phyloP scores from a whole-genome alignment of 2,888 invertebrate species.

The Perdita meconis region DNA sequence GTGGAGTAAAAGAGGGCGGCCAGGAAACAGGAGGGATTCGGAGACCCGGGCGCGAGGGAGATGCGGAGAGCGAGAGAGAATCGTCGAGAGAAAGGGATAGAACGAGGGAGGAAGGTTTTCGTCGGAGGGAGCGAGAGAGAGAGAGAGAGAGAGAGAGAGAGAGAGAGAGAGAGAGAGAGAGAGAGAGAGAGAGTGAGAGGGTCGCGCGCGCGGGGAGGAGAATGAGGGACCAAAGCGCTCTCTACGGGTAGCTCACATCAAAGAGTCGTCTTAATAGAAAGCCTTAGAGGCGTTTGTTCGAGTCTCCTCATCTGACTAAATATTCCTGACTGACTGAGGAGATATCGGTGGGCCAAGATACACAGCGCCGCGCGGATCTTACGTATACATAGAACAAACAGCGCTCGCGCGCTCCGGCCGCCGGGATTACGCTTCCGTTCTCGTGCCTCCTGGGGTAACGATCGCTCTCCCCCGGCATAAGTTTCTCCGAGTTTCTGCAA shows the following conservation, averaged over 20 bases:
- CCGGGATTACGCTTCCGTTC: conserved; percentile 71
- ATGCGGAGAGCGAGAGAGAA: conserved; percentile 22
- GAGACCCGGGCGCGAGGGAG: neutral
- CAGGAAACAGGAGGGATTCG: conserved; percentile 43
- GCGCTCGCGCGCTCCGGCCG: conserved; percentile 55
- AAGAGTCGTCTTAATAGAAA: conserved; percentile 86
- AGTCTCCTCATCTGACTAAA: conserved; percentile 85
- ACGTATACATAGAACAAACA: conserved; percentile 81
- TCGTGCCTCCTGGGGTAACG: conserved; percentile 73
- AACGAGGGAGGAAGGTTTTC: conserved; percentile 14
- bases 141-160: conserved; percentile 16
- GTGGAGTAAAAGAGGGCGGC: conserved; percentile 41
- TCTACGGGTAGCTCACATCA: conserved; percentile 83
- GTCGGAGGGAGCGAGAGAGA: neutral
- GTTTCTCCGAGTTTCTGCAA: conserved; percentile 73
- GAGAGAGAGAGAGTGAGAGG: conserved; percentile 31
- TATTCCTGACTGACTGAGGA: conserved; percentile 81
- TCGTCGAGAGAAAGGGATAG: conserved; percentile 21
- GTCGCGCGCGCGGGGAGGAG: conserved; percentile 43
- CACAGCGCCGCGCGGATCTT: conserved; percentile 79
- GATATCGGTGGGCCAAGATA: conserved; percentile 82
- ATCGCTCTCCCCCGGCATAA: conserved; percentile 67
- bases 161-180: conserved; percentile 12
- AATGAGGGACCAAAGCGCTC: conserved; percentile 78
- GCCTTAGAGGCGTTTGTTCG: conserved; percentile 87